A percentile compares a stretch with the other conserved stretches of the same genome.
Conservation (phyloP, 2,888 invertebrate species). For the Andrena minutula region DNA sequence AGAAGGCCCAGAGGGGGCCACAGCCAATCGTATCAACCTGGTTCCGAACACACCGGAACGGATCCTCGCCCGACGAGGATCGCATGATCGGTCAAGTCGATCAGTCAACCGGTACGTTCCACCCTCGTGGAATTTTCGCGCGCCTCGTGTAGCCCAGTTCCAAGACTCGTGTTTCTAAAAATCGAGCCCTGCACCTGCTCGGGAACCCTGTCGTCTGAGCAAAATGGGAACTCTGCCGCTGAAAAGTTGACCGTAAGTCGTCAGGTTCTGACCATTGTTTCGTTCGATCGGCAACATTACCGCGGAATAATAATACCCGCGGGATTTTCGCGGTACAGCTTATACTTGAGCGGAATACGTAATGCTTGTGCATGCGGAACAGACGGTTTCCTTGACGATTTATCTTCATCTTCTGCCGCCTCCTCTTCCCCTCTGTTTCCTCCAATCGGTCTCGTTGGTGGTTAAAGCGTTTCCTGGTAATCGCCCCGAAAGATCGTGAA, state of each 20-base stretch:
- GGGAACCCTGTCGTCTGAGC: neutral
- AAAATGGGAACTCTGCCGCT: slow-evolving; percentile 5
- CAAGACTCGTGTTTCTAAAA: neutral
- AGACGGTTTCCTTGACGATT: slow-evolving; percentile 10
- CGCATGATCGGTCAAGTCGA: slow-evolving; percentile 58
- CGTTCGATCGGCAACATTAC: neutral
- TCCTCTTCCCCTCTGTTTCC: slow-evolving; percentile 1
- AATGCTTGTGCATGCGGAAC: slow-evolving; percentile 5
- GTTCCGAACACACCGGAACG: slow-evolving; percentile 65
- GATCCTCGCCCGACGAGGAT: slow-evolving; percentile 70
- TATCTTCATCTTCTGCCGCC: slow-evolving; percentile 31
- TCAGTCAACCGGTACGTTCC: slow-evolving; percentile 61
- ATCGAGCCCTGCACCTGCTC: neutral
- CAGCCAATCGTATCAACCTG: slow-evolving; percentile 66
- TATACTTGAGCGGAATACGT: neutral
- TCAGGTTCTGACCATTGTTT: neutral
- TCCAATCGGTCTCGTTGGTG: slow-evolving; percentile 9
- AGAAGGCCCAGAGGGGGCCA: slow-evolving; percentile 77
- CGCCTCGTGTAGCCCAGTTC: slow-evolving; percentile 36
- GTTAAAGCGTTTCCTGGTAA: slow-evolving; percentile 14
- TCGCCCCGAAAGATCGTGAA: slow-evolving; percentile 8
- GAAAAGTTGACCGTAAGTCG: slow-evolving; percentile 32
- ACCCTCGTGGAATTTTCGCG: slow-evolving; percentile 35
- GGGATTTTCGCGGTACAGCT: neutral
- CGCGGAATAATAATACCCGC: neutral